Percentiles rank a stretch among this genome's conserved stretches.
These are phyloP conservation scores for Drosophila subobscura DNA, from an alignment of 1,140 invertebrate genomes.

Conservation along the genomic window DNA sequence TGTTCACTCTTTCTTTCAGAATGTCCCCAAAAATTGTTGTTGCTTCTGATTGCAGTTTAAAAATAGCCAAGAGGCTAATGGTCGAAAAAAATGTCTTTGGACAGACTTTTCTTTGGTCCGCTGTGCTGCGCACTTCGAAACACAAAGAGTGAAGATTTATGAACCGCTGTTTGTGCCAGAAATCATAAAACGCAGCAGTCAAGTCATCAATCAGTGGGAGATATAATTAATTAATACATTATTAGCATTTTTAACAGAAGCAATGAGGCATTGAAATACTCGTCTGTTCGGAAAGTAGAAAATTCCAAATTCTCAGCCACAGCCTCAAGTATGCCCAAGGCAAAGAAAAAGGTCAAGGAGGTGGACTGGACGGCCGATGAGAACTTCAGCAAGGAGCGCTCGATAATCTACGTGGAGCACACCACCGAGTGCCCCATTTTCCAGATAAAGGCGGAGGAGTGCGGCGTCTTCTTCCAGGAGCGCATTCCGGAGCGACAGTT, in stretches of 20 bases:
- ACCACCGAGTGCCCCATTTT: constrained; percentile 77
- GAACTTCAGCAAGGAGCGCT: constrained; percentile 68
- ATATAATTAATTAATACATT: constrained; percentile 58
- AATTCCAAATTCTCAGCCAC: constrained; percentile 1
- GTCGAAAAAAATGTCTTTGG: constrained; percentile 45
- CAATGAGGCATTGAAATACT: neutral
- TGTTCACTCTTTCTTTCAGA: constrained; percentile 5
- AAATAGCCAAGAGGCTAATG: constrained; percentile 63
- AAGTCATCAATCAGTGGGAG: constrained; percentile 54
- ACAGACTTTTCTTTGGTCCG: constrained; percentile 11
- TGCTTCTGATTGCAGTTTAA: constrained; percentile 43
- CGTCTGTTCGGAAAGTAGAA: constrained; percentile 1
- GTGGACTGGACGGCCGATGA: constrained; percentile 71
- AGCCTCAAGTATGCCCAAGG: neutral
- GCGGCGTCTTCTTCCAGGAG: constrained; percentile 40
- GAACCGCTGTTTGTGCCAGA: constrained; percentile 26
- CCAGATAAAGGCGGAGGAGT: constrained; percentile 72
- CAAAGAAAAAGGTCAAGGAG: constrained; percentile 58
- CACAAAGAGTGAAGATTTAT: constrained; percentile 62
- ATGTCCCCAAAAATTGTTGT: constrained; percentile 8
- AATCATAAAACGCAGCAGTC: constrained; percentile 43
- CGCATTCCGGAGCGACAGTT: constrained; percentile 67
- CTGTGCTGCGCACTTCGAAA: constrained; percentile 41
- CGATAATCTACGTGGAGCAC: constrained; percentile 73
- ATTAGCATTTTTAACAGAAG: constrained; percentile 13